Percentiles rank a stretch among this genome's conserved stretches.
Conservation (phyloP, 2,113 vertebrate species). For the Sander vitreus region DNA sequence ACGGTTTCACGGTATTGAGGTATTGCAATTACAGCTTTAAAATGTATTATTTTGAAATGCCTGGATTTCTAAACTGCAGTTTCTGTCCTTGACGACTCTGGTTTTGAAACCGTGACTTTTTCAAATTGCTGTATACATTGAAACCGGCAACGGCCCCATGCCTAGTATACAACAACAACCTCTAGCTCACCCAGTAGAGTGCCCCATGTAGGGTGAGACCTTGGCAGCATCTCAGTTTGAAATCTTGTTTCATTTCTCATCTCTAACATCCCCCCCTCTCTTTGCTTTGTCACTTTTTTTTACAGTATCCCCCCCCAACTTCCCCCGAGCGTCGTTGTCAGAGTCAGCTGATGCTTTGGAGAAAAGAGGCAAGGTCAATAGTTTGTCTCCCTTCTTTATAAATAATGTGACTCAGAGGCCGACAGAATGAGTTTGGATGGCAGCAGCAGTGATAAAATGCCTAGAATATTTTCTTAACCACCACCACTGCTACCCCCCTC, state of each 20-base stretch:
- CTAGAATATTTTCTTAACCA: slow-evolving; percentile 66
- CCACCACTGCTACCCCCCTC: background rate
- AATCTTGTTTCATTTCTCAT: slow-evolving; percentile 42
- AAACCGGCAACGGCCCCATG: too few species aligned
- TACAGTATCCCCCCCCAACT: slow-evolving; percentile 5
- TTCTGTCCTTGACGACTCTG: too few species aligned
- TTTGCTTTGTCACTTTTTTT: slow-evolving; percentile 22
- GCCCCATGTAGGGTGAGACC: too few species aligned
- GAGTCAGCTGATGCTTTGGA: slow-evolving; percentile 63
- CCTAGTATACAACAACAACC: too few species aligned
- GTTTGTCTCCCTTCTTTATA: slow-evolving; percentile 79
- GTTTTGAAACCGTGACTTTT: too few species aligned
- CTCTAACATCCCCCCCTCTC: background rate
- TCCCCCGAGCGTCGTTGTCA: slow-evolving; percentile 71
- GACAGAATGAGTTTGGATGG: slow-evolving; percentile 73
- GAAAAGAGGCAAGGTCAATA: slow-evolving; percentile 77
- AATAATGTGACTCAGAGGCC: slow-evolving; percentile 79
- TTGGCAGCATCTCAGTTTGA: slow-evolving; percentile 1
- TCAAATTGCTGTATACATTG: too few species aligned
- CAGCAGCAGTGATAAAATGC: slow-evolving; percentile 60
- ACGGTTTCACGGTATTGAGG: too few species aligned
- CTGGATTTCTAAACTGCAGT: too few species aligned
- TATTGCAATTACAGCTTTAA: too few species aligned
- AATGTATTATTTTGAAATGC: too few species aligned
- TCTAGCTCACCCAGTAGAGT: too few species aligned